Conservation (phyloP, 30 jellyfish, hydroid and myxozoan genomes). For the Cassiopea xamachana region DNA sequence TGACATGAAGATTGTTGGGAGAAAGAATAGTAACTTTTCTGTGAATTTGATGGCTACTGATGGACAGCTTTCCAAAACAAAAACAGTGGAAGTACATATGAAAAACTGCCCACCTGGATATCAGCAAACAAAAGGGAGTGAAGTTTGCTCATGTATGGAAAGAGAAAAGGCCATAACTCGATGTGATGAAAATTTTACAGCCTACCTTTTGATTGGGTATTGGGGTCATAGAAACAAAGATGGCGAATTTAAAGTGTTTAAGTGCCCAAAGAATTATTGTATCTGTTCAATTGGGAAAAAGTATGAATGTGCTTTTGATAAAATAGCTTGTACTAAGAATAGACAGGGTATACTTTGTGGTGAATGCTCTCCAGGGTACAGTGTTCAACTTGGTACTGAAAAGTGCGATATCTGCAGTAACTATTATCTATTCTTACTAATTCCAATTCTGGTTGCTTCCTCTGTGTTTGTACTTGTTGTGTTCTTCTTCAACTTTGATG, state of each 20-base stretch:
- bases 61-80: constrained; percentile 75
- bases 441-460: constrained; percentile 70
- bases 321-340: constrained; percentile 59
- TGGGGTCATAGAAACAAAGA: constrained; percentile 45
- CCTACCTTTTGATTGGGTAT: constrained; percentile 54
- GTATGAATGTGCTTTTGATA: constrained; percentile 63
- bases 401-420: constrained; percentile 70
- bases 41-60: constrained; percentile 66
- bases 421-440: constrained; percentile 34
- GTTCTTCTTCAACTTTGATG: constrained; percentile 84
- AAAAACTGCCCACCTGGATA: constrained; percentile 83
- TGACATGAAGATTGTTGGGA: constrained; percentile 62
- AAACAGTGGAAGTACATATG: constrained; percentile 3
- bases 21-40: constrained; percentile 19
- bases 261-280: constrained; percentile 89
- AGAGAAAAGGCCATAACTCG: constrained; percentile 71
- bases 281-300: constrained; percentile 30
- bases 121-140: constrained; percentile 26
- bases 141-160: constrained; percentile 64
- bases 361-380: constrained; percentile 69
- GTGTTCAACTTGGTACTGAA: constrained; percentile 87
- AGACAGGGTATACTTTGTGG: constrained; percentile 85
- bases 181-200: constrained; percentile 56
- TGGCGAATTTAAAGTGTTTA: constrained; percentile 11
- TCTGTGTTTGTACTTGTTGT: constrained; percentile 69